Evolutionary conservation across 2,888 invertebrate genomes (phyloP), one percentile per base, ranked within the genome.

Genomic region (Xanthorhoe designata): DNA sequence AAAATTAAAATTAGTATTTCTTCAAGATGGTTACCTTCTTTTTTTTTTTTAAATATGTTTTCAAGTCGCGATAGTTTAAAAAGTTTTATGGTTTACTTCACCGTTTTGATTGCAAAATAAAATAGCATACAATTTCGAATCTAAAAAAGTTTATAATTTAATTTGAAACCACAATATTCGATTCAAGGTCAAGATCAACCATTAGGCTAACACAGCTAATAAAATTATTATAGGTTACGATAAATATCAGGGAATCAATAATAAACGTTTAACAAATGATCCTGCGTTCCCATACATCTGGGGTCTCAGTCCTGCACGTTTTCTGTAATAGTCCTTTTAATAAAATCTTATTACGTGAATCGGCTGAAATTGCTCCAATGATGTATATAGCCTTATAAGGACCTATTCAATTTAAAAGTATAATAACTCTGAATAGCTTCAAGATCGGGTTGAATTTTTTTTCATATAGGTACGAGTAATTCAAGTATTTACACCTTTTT

Each of bases 321-420:
- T 84, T 72, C 86, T 80, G 79, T 91, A 91, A 91, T 91, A 85
- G 82, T 80, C 77, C 82, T 85, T 89, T 86, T 90, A 90, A 90
- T 90, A 89, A 89, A 90, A 89, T 86, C 85, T 86, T 90, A 91
- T 90, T 87, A 89, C 81, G 75, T 82, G 83, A 84, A 86, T 86
- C 78, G 79, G 80, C 49, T 63, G 79, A 82, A 89, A 88, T 82
- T 82, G 82, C 81, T 76, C 75, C 83, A 86, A 86, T 85, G 82
- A 84, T 86, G 84, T 88, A 86, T 83, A 82, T 84, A 85, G 80
- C 81, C 79, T 81, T 82, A 79, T 83, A 81, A 84, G 78, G 81
- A 82, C 84, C 75, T 77, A 81, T 85, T 85, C 80, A 81, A 82
- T 87, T 82, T 86, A 73, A 80, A 35, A 45, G 29, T 51, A 50